A percentile compares a stretch with the other conserved stretches of the same genome.
phyloP scores from a whole-genome alignment of 2,888 invertebrate genomes.

The Trichopria drosophilae region DNA sequence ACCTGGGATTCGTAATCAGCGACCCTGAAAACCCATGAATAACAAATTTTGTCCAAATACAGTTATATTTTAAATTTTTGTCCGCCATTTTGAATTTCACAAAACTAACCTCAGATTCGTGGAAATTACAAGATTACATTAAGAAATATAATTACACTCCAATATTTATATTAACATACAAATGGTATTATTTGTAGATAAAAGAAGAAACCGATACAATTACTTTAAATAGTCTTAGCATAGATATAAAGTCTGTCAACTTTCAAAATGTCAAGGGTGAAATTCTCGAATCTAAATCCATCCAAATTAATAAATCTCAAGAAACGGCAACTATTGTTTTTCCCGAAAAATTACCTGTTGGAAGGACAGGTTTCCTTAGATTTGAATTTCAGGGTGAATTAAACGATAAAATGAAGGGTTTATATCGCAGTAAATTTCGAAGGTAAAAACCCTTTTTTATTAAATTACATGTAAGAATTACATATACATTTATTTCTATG shows the following conservation, averaged over 20 bases:
- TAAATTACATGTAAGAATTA: slow-evolving; percentile 4
- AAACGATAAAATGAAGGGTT: slow-evolving; percentile 93
- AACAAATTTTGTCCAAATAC: too few relatives aligned
- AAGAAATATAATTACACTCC: not conserved
- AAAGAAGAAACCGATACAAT: slow-evolving; percentile 68
- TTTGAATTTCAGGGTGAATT: slow-evolving; percentile 83
- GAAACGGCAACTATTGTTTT: slow-evolving; percentile 74
- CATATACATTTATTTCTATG: slow-evolving; percentile 1
- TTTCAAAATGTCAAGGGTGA: slow-evolving; percentile 62
- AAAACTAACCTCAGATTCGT: too few relatives aligned
- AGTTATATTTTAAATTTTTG: too few relatives aligned
- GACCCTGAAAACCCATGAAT: too few relatives aligned
- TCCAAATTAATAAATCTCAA: slow-evolving; percentile 61
- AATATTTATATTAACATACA: slow-evolving; percentile 3
- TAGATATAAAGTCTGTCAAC: slow-evolving; percentile 69
- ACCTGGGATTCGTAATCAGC: too few relatives aligned
- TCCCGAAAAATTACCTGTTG: slow-evolving; percentile 64
- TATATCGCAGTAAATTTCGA: slow-evolving; percentile 86
- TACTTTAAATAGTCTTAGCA: slow-evolving; percentile 76
- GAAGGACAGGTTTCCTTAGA: slow-evolving; percentile 61
- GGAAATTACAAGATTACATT: too few relatives aligned
- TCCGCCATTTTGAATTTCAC: too few relatives aligned
- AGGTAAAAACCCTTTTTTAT: slow-evolving; percentile 47
- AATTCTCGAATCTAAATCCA: slow-evolving; percentile 49
- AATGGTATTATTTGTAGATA: slow-evolving; percentile 60